These are phyloP conservation scores for Acleris holmiana DNA, from an alignment of 2,888 invertebrate genomes.

Conservation along the genomic window DNA sequence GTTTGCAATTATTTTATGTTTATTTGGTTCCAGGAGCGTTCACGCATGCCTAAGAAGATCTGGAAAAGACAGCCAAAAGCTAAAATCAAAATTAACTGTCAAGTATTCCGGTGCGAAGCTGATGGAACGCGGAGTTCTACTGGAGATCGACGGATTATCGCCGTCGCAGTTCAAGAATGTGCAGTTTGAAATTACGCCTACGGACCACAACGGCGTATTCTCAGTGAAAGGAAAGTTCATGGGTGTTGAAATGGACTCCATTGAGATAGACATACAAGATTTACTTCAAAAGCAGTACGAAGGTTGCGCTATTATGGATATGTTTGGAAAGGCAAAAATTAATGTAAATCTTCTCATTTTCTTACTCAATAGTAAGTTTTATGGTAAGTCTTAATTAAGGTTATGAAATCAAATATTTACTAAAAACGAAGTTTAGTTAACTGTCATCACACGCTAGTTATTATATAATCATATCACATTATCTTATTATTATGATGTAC, in stretches of 20 bases:
- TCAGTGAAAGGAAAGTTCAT: conserved; percentile 89
- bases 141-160: conserved; percentile 88
- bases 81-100: conserved; percentile 84
- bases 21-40: conserved; percentile 75
- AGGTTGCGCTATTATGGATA: conserved; percentile 89
- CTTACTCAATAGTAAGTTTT: conserved; percentile 90
- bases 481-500: not conserved
- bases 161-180: conserved; percentile 89
- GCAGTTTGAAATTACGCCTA: conserved; percentile 89
- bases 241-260: conserved; percentile 90
- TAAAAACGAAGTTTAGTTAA: not conserved
- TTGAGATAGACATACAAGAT: conserved; percentile 89
- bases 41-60: conserved; percentile 79
- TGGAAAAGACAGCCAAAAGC: conserved; percentile 79
- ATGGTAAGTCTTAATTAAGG: conserved; percentile 77
- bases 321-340: conserved; percentile 91
- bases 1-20: not conserved
- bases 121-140: conserved; percentile 88
- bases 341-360: conserved; percentile 90
- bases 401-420: too few species aligned
- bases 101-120: conserved; percentile 89
- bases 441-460: not conserved
- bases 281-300: conserved; percentile 90
- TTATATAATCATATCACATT: not conserved
- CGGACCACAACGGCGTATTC: conserved; percentile 87